Base-by-base conservation (phyloP, 2,113 vertebrate species). In the Barnardius zonarius region DNA sequence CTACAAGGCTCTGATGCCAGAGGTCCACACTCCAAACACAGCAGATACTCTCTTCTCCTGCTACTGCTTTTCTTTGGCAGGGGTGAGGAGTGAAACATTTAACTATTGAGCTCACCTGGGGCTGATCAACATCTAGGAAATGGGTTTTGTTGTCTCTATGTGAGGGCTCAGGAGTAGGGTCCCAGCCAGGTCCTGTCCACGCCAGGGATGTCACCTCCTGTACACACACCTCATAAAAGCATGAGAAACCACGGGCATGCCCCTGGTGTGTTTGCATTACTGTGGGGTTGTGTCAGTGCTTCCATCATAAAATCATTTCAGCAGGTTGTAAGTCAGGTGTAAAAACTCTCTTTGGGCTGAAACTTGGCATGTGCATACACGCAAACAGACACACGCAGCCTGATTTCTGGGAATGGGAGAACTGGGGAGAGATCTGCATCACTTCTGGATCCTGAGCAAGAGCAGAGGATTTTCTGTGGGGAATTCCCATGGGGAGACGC, bases 231-330 rank as follows among this genome's bases (percentile, higher is more conserved):
- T 94, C 82, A 4, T 94, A 75, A 95, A 95, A 85, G 30, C 4
- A 3, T 35, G 37, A 44, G 2, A 68, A 73, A 48, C 49, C 54
- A 8, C 48, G 0, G 1, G 61, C 75, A 20, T 43, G 48, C 22
- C 2, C 68, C 81, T 2, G 6, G 7, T 5, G 52, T 17, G 20
- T 55, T 72, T 64, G 54, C 69, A 17, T 87, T 93, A 20, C 89
- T 84, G 15, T 43, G 62, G 78, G 62, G 46, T 74, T 92, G 75
- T 43, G 63, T 95, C 96, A 96, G 81, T 75, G 67, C 90, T 94
- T 96, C 92, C 91, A 31, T 43, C 52, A 74, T 63, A 68, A 94
- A 96, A 63, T 46, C 17, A 49, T 49, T 87, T 68, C 63, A 52
- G 57, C 2, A 0, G 41, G 49, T 43, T 86, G 19, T 80, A 92